phyloP scores from a whole-genome alignment of 2,113 vertebrate species.

The Dipodomys spectabilis region DNA sequence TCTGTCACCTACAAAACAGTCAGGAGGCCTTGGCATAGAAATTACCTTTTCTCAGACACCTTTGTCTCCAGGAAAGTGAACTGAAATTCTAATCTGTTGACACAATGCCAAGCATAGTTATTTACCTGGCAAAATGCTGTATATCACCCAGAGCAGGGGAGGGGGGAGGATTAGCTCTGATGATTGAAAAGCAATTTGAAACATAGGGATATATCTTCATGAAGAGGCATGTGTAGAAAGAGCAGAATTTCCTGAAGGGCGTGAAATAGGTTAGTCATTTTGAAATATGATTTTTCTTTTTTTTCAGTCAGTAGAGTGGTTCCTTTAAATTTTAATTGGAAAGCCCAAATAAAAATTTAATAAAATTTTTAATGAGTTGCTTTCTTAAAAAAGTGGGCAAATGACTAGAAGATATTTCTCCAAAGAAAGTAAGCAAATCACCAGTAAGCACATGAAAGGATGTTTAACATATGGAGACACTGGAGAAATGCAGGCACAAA shows the following conservation, averaged over 20 bases:
- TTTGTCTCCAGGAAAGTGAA: neutral
- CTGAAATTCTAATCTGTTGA: neutral
- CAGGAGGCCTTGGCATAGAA: neutral
- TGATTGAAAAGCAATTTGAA: neutral
- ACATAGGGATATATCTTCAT: neutral
- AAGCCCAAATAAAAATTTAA: neutral
- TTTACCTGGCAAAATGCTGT: neutral
- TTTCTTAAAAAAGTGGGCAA: neutral
- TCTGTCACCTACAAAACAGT: neutral
- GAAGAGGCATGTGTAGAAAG: neutral
- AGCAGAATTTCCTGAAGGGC: neutral
- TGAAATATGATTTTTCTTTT: neutral
- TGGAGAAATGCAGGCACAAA: neutral
- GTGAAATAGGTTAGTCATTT: neutral
- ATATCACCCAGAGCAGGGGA: no score
- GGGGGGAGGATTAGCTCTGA: neutral
- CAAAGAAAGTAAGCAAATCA: neutral
- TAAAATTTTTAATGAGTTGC: neutral
- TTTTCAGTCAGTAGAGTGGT: neutral
- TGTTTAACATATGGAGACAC: neutral
- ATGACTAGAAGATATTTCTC: neutral
- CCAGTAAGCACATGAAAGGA: neutral
- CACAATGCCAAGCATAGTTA: neutral
- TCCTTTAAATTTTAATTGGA: slow-evolving; percentile 41
- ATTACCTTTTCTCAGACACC: neutral